phyloP scores from a whole-genome alignment of 1,140 invertebrate species.

The Vanessa atalanta region DNA sequence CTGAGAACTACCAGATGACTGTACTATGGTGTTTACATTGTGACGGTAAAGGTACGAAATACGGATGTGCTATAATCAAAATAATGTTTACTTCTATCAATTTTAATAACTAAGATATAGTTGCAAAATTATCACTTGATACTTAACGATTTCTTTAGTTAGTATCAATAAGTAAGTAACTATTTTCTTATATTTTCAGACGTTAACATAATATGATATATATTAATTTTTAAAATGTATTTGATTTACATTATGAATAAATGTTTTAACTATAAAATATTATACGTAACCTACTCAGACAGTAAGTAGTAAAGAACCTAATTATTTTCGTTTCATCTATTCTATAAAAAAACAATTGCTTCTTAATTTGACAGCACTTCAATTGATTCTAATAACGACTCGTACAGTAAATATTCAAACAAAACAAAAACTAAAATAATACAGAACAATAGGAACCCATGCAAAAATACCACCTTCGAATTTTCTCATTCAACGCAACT shows the following conservation, averaged over 20 bases:
- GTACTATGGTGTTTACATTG: slow-evolving; percentile 48
- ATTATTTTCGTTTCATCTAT: not conserved
- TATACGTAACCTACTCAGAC: too few species aligned
- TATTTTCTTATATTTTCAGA: too few species aligned
- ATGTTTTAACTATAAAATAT: too few species aligned
- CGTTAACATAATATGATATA: too few species aligned
- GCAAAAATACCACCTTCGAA: slow-evolving; percentile 28
- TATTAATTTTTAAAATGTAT: too few species aligned
- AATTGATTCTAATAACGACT: not conserved
- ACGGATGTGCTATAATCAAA: slow-evolving; percentile 35
- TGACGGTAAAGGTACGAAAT: slow-evolving; percentile 10
- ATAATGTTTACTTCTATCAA: not conserved
- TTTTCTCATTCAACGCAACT: slow-evolving; percentile 8
- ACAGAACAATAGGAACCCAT: not conserved
- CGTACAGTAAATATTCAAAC: not conserved
- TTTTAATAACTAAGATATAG: not conserved
- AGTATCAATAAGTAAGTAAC: too few species aligned
- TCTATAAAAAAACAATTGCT: slow-evolving; percentile 6
- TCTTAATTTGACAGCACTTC: not conserved
- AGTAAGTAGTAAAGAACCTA: too few species aligned
- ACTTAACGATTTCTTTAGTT: too few species aligned
- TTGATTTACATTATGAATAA: too few species aligned
- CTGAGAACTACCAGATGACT: slow-evolving; percentile 70
- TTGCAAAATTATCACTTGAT: not conserved
- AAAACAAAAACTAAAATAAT: not conserved